Conservation (phyloP, 1,140 invertebrate species). For the Charaxes varanes region DNA sequence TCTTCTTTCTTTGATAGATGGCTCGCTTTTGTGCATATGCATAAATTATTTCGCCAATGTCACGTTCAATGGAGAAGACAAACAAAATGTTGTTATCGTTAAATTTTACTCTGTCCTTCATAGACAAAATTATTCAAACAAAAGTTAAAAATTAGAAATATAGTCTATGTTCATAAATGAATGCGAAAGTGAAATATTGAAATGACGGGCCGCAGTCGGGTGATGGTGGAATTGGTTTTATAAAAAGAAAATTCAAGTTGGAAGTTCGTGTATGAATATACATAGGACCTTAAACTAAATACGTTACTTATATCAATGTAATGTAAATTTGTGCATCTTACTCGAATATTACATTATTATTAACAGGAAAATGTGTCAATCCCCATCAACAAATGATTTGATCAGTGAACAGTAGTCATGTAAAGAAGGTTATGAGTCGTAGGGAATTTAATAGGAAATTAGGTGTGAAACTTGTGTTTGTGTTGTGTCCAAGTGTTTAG, state of each 20-base stretch:
- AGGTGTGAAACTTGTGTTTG: constrained; percentile 41
- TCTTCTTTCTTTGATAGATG: too few relatives aligned
- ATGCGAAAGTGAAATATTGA: constrained; percentile 20
- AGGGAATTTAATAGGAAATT: constrained; percentile 41
- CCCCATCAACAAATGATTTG: constrained; percentile 65
- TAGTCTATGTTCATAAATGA: too few relatives aligned
- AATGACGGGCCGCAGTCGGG: constrained; percentile 33
- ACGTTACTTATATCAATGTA: constrained; percentile 12
- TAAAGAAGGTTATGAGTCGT: constrained; percentile 69
- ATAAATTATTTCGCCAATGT: too few relatives aligned
- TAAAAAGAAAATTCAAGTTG: constrained; percentile 21
- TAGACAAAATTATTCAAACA: too few relatives aligned
- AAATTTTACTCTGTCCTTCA: too few relatives aligned
- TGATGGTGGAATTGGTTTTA: constrained; percentile 33
- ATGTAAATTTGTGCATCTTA: constrained; percentile 13
- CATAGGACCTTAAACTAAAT: constrained; percentile 11
- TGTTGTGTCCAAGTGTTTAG: constrained; percentile 57
- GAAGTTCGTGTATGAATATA: constrained; percentile 19
- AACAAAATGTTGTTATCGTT: too few relatives aligned
- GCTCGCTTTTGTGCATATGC: too few relatives aligned
- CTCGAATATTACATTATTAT: constrained; percentile 41
- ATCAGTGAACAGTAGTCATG: constrained; percentile 62
- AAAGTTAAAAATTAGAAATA: too few relatives aligned
- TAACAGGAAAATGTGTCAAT: constrained; percentile 62
- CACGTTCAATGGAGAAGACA: too few relatives aligned